Conservation (phyloP, 2,888 invertebrate genomes). For the Ametastegia equiseti region DNA sequence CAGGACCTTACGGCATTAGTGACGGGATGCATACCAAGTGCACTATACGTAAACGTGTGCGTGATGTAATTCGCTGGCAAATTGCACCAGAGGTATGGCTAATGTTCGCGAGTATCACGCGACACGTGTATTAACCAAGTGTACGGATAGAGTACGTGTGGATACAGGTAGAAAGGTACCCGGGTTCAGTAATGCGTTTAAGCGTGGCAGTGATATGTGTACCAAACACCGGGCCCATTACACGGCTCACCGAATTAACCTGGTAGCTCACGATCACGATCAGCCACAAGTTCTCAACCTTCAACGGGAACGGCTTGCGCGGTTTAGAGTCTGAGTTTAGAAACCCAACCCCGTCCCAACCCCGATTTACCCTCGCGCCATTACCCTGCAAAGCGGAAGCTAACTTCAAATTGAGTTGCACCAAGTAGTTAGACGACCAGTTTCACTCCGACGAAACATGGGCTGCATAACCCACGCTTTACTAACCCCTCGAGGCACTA, state of each 20-base stretch:
- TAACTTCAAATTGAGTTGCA: constrained; percentile 41
- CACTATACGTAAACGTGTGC: no score
- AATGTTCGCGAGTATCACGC: constrained; percentile 5
- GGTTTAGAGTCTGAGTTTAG: constrained; percentile 13
- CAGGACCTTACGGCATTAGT: no score
- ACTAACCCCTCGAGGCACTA: background rate
- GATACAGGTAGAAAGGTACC: background rate
- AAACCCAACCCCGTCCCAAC: background rate
- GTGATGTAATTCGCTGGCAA: background rate
- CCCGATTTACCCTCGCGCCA: background rate
- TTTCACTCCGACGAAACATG: background rate
- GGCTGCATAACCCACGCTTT: background rate
- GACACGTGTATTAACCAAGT: constrained; percentile 15
- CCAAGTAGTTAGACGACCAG: constrained; percentile 40
- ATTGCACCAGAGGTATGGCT: background rate
- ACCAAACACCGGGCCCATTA: constrained; percentile 22
- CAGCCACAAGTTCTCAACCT: constrained; percentile 14
- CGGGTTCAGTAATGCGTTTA: constrained; percentile 13
- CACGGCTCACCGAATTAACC: constrained; percentile 31
- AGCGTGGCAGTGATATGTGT: constrained; percentile 30
- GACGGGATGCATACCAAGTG: no score
- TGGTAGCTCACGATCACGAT: no score
- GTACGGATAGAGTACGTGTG: no score
- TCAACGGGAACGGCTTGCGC: background rate
- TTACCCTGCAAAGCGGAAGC: background rate